Base-by-base conservation (phyloP, 2,113 vertebrate species). In the Triplophysa tibetana region DNA sequence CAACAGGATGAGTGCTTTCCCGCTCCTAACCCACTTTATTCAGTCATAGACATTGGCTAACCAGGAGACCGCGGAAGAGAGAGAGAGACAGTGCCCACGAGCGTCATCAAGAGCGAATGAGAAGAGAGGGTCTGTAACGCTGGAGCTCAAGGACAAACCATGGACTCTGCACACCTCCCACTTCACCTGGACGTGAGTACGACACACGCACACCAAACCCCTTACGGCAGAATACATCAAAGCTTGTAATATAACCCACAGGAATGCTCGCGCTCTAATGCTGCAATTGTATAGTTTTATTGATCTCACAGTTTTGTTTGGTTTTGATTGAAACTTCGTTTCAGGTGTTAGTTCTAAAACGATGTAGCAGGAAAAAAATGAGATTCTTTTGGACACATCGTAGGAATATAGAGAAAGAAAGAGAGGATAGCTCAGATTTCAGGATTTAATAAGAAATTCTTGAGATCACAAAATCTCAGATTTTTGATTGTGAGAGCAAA, bases 101-200 rank as follows among this genome's bases (percentile, higher is more conserved):
- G 84, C 85, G 84, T 89, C 86, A 84, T 83, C 89, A 87, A 87
- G 85, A 88, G 89, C 85, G 85, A 90, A 89, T 79, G 86, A 81
- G 88, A 92, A 88, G 82, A 85, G 84, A 89, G 90, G 90, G 89
- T 91, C 89, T 87, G 88, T 92, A 93, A 94, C 92, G 83, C 93
- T 93, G 93, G 93, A 93, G 91, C 91, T 91, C 86, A 92, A 92
- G 90, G 90, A 92, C 89, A 93, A 93, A 88, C 90, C 92, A 94
- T 94, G 93, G 92, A 94, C 91, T 92, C 92, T 94, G 90, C 88
- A 90, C 90, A 92, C 87, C 89, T 88, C 89, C 86, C 87, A 90
- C 88, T 85, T 91, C 89, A 90, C 90, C 91, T 93, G 92, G 92
- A 92, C 83, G 92, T 93, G 87, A 93, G 93, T 93, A 92, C 82